Evolutionary conservation across 2,113 vertebrate genomes (phyloP).

Genomic region (Orthonyx spaldingii): DNA sequence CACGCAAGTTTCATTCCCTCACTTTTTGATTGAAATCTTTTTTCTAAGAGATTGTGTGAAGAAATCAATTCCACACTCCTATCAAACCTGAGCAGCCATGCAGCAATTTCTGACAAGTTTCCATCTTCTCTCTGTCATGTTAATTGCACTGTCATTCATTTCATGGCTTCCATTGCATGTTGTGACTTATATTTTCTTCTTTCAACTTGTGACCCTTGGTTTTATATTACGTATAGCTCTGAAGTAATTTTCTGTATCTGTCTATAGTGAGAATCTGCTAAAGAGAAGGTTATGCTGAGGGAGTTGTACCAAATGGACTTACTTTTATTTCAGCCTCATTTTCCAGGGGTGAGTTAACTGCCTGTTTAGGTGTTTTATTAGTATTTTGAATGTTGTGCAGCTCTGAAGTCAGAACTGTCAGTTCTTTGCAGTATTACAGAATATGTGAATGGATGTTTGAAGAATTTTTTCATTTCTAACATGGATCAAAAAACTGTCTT

Average conservation of each 20-base stretch:
- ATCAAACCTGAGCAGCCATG: conserved; percentile 7
- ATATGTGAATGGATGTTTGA: background rate
- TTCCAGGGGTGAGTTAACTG: background rate
- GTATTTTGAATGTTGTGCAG: background rate
- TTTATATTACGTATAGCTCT: background rate
- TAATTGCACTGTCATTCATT: conserved; percentile 45
- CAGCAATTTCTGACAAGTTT: conserved; percentile 36
- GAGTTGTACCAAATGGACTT: background rate
- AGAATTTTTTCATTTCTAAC: background rate
- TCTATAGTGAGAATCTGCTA: background rate
- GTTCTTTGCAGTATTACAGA: background rate
- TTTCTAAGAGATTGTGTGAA: conserved; percentile 19
- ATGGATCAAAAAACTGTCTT: background rate
- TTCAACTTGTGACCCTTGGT: background rate
- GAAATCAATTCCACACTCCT: conserved; percentile 26
- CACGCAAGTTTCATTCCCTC: background rate
- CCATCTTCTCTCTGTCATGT: conserved; percentile 7
- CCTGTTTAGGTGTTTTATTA: background rate
- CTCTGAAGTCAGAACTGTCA: background rate
- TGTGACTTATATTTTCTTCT: conserved; percentile 2
- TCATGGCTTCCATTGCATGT: background rate
- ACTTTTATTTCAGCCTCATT: background rate
- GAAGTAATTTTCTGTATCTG: background rate
- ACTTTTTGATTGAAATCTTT: conserved; percentile 45
- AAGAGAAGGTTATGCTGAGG: background rate